These are phyloP conservation scores for Nephrotoma flavescens DNA, from an alignment of 2,888 invertebrate genomes.

Conservation along the genomic window DNA sequence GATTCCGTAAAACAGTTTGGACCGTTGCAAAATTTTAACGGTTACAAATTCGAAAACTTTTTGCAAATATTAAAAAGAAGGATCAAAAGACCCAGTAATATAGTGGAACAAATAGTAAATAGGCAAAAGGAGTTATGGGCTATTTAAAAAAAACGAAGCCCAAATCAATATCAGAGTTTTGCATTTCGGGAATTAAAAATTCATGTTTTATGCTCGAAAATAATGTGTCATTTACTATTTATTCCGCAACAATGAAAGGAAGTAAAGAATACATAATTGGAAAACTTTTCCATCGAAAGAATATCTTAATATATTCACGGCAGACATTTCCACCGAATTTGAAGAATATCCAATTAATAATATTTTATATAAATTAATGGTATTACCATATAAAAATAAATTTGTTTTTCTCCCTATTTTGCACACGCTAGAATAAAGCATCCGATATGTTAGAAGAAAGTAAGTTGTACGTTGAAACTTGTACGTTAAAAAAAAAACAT, in stretches of 20 bases:
- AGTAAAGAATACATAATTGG: neutral
- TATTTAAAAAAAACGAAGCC: neutral
- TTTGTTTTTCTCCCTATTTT: neutral
- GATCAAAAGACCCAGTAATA: conserved; percentile 1
- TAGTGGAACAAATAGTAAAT: neutral
- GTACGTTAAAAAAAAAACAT: neutral
- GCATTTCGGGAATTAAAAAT: neutral
- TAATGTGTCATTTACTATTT: neutral
- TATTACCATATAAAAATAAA: neutral
- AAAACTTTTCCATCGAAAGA: neutral
- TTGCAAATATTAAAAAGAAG: neutral
- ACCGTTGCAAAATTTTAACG: neutral
- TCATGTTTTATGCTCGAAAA: neutral
- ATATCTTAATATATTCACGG: neutral
- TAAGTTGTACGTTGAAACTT: too few relatives aligned
- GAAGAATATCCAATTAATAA: neutral
- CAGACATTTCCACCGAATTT: neutral
- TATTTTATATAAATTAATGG: neutral
- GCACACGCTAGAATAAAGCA: neutral
- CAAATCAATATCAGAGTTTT: neutral
- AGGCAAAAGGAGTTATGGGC: neutral
- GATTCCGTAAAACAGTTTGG: conserved; percentile 5
- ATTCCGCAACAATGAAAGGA: neutral
- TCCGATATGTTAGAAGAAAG: neutral
- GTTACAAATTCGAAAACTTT: too few relatives aligned